Percentiles rank a stretch among this genome's conserved stretches.
Conservation (phyloP, 2,113 vertebrate genomes). For the Neolamprologus falcicula region DNA sequence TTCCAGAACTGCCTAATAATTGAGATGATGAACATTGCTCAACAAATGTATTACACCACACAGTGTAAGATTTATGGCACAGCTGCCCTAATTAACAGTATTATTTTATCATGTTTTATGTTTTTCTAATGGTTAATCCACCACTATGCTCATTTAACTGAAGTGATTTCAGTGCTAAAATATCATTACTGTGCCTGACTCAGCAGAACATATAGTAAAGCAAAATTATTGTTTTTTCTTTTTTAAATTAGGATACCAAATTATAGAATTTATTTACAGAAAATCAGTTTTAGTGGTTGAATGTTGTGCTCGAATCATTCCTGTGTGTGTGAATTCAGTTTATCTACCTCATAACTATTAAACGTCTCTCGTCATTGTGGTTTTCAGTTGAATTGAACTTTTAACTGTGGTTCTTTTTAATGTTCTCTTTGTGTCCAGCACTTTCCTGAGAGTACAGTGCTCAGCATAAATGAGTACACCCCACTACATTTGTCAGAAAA, state of each 20-base stretch:
- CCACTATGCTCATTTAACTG: neutral
- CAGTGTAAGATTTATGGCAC: neutral
- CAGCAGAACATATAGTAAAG: neutral
- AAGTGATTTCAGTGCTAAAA: neutral
- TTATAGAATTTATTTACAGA: neutral
- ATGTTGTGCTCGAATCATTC: neutral
- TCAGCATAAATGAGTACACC: neutral
- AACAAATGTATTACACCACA: neutral
- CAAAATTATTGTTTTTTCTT: neutral
- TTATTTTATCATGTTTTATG: neutral
- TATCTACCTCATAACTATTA: neutral
- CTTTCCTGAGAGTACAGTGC: neutral
- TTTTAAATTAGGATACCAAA: neutral
- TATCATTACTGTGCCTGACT: neutral
- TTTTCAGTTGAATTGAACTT: neutral
- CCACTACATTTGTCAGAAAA: neutral
- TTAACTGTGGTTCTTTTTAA: neutral
- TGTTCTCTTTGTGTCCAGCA: neutral
- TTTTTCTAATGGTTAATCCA: neutral
- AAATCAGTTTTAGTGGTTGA: neutral
- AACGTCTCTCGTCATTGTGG: neutral
- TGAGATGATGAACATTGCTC: neutral
- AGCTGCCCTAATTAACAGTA: neutral
- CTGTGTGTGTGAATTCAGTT: neutral
- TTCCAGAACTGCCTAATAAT: neutral